Evolutionary conservation across 2,888 invertebrate genomes (phyloP).

Genomic region (Prosapia bicincta): DNA sequence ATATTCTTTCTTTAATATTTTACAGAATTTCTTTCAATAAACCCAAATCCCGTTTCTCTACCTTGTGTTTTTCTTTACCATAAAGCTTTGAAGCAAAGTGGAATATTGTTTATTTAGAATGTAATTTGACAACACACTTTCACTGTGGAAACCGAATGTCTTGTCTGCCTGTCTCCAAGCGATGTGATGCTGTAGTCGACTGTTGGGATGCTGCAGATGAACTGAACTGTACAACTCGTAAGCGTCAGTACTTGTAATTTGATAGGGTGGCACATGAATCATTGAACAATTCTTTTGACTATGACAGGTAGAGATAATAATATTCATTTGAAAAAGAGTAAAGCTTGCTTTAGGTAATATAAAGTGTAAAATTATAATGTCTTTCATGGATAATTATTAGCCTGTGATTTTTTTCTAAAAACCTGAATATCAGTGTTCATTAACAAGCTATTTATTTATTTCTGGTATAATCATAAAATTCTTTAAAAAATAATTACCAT

Average conservation of each 20-base stretch:
- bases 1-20: no score
- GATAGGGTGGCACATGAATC: background rate
- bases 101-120: constrained; percentile 48
- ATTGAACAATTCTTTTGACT: background rate
- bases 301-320: no score
- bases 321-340: no score
- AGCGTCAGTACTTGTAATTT: constrained; percentile 5
- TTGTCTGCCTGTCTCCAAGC: constrained; percentile 63
- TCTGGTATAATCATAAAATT: no score
- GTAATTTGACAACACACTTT: constrained; percentile 63
- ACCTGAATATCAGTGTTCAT: no score
- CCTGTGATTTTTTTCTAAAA: no score
- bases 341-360: no score
- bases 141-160: constrained; percentile 71
- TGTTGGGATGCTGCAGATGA: constrained; percentile 78
- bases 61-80: background rate
- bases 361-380: no score
- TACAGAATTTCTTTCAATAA: no score
- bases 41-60: background rate
- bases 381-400: no score
- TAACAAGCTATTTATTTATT: no score
- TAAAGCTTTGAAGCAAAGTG: background rate
- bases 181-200: constrained; percentile 68
- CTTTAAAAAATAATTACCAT: no score
- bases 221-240: constrained; percentile 57